These are phyloP conservation scores for Ctenomys sociabilis DNA, from an alignment of 2,113 vertebrate species.

Conservation along the genomic window DNA sequence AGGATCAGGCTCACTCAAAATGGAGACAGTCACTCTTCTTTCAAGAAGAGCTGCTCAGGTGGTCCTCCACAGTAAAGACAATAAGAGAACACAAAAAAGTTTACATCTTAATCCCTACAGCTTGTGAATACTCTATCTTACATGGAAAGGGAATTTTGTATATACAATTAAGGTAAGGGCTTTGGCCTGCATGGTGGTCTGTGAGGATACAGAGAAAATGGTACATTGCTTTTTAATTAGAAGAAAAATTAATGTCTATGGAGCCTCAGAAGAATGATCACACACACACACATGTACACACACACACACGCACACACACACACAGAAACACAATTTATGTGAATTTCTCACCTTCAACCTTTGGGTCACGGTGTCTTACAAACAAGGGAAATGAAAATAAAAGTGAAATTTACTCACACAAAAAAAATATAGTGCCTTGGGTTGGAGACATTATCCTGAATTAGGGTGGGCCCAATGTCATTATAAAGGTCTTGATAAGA, in stretches of 20 bases:
- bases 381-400: neutral
- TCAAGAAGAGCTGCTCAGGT: no score
- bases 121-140: neutral
- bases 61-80: no score
- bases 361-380: neutral
- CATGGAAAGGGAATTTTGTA: neutral
- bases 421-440: neutral
- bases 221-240: neutral
- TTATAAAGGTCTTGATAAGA: neutral
- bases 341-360: neutral
- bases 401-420: neutral
- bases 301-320: no score
- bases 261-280: neutral
- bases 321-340: neutral
- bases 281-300: neutral
- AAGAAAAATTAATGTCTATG: slow-evolving; percentile 27
- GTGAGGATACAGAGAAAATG: neutral
- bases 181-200: neutral
- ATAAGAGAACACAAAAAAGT: neutral
- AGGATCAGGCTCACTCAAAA: no score
- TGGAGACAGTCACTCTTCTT: no score
- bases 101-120: neutral
- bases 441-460: neutral
- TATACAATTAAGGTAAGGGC: neutral
- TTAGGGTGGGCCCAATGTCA: neutral